A percentile compares a stretch with the other conserved stretches of the same genome.
Evolutionary conservation across 2,888 invertebrate genomes (phyloP).

Genomic region (Microctonus aethiopoides): DNA sequence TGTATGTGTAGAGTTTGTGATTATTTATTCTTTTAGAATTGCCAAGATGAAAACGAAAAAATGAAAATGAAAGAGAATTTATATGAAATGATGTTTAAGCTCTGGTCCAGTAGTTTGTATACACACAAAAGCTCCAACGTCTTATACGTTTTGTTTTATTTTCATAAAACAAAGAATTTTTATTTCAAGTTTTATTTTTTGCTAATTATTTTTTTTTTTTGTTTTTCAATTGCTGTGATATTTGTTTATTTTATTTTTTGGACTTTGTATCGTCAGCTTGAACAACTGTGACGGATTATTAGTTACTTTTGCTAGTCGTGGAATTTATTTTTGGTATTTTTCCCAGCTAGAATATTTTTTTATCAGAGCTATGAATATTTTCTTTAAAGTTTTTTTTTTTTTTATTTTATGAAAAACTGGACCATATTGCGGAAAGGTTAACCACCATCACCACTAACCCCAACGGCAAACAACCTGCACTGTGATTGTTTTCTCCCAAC

Average conservation of each 20-base stretch:
- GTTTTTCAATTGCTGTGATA: background rate
- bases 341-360: background rate
- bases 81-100: no score
- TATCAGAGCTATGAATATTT: background rate
- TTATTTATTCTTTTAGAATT: slow-evolving; percentile 62
- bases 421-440: background rate
- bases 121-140: no score
- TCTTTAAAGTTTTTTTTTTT: no score
- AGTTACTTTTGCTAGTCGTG: background rate
- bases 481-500: slow-evolving; percentile 38
- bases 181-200: no score
- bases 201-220: background rate
- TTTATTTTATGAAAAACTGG: background rate
- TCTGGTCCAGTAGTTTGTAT: no score
- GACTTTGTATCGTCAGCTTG: no score
- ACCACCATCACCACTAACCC: background rate
- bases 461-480: slow-evolving; percentile 38
- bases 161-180: no score
- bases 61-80: no score
- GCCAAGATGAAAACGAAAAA: slow-evolving; percentile 50
- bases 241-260: background rate
- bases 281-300: background rate
- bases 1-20: slow-evolving; percentile 38
- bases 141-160: no score
- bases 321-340: background rate